A percentile compares a stretch with the other conserved stretches of the same genome.
phyloP scores from a whole-genome alignment of 2,113 vertebrate genomes.

The Myotis davidii region DNA sequence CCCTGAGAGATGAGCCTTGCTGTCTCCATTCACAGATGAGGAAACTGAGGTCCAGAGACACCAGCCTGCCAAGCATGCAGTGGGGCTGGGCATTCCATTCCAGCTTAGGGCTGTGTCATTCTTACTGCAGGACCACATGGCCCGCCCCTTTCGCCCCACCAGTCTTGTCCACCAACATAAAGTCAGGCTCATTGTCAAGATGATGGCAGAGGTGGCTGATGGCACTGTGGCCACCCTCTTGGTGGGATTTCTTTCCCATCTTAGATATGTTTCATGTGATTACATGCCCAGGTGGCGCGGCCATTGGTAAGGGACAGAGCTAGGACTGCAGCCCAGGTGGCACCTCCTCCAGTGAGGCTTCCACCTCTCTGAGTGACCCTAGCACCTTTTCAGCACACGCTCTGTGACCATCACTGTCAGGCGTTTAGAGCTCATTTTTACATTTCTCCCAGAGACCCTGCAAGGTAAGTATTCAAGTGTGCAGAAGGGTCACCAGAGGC shows the following conservation, averaged over 20 bases:
- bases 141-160: not conserved
- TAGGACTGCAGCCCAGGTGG: not conserved
- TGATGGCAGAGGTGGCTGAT: rapidly evolving
- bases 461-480: not conserved
- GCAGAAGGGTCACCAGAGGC: not conserved
- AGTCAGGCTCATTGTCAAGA: not conserved
- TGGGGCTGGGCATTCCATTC: not conserved
- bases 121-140: not conserved
- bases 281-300: not conserved
- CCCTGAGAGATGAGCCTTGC: not conserved
- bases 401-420: rapidly evolving
- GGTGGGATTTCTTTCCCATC: not conserved
- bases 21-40: not conserved
- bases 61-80: rapidly evolving
- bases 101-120: not conserved
- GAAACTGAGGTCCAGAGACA: not conserved
- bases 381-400: rapidly evolving
- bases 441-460: not conserved
- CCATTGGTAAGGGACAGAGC: not conserved
- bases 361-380: not conserved
- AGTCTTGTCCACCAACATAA: not conserved
- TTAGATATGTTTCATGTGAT: not conserved
- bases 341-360: rapidly evolving
- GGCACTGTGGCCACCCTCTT: rapidly evolving
- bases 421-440: not conserved